A percentile compares a stretch with the other conserved stretches of the same genome.
Evolutionary conservation across 2,113 vertebrate species (phyloP).

Genomic region (Galbula dea): DNA sequence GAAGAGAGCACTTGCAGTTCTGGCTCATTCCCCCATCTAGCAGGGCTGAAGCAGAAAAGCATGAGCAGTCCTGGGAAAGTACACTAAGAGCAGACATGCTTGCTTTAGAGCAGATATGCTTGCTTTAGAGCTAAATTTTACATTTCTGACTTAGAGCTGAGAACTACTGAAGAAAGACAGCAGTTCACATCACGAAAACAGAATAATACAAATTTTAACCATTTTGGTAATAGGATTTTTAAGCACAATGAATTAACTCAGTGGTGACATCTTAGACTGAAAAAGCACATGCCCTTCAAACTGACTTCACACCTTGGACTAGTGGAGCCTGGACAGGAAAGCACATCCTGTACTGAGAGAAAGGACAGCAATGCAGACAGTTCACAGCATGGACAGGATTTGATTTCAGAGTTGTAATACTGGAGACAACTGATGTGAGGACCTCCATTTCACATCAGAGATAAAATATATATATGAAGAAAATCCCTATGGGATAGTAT

Average conservation of each 20-base stretch:
- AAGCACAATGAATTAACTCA: background rate
- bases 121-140: background rate
- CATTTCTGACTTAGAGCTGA: background rate
- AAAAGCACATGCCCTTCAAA: background rate
- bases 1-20: background rate
- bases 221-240: background rate
- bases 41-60: background rate
- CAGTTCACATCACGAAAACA: background rate
- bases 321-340: background rate
- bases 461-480: background rate
- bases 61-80: background rate
- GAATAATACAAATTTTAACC: background rate
- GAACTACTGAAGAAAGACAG: background rate
- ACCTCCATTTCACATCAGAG: background rate
- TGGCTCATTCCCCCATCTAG: background rate
- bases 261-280: background rate
- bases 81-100: background rate
- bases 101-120: background rate
- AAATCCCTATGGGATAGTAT: background rate
- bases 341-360: background rate
- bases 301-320: background rate
- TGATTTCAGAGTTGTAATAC: background rate
- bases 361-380: background rate
- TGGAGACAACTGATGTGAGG: background rate
- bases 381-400: background rate